Evolutionary conservation across 2,113 vertebrate species (phyloP).

Genomic region (Cricetomys ansorgei): DNA sequence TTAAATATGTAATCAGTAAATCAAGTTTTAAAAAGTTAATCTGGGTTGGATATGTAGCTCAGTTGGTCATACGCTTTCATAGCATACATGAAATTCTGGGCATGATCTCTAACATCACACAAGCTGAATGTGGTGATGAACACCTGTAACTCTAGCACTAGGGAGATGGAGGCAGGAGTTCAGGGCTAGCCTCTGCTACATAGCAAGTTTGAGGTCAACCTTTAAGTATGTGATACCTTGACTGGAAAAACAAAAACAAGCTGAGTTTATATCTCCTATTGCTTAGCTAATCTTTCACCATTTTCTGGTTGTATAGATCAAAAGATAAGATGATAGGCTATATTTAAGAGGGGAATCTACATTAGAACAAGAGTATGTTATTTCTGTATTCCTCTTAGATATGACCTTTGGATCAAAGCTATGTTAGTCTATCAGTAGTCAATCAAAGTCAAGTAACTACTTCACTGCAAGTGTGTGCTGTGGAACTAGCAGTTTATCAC

Average conservation of each 20-base stretch:
- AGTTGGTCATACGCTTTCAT: neutral
- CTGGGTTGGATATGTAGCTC: neutral
- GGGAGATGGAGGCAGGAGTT: neutral
- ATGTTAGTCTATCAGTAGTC: neutral
- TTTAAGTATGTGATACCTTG: neutral
- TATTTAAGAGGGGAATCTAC: neutral
- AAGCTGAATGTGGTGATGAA: too few relatives aligned
- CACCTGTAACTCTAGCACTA: neutral
- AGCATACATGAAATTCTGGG: neutral
- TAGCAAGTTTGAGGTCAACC: neutral
- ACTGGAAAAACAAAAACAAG: neutral
- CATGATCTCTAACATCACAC: too few relatives aligned
- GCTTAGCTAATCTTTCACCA: neutral
- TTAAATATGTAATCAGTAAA: neutral
- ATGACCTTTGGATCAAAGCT: constrained; percentile 20
- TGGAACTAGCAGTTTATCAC: neutral
- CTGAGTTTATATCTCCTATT: neutral
- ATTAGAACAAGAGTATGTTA: constrained; percentile 2
- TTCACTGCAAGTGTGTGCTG: neutral
- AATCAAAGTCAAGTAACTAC: constrained; percentile 7
- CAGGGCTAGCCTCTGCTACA: neutral
- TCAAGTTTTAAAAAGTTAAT: neutral
- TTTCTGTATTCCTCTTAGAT: neutral
- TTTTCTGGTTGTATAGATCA: constrained; percentile 22
- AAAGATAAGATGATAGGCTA: neutral